phyloP scores from a whole-genome alignment of 2,888 invertebrate species.

The Drosophila meridiana region DNA sequence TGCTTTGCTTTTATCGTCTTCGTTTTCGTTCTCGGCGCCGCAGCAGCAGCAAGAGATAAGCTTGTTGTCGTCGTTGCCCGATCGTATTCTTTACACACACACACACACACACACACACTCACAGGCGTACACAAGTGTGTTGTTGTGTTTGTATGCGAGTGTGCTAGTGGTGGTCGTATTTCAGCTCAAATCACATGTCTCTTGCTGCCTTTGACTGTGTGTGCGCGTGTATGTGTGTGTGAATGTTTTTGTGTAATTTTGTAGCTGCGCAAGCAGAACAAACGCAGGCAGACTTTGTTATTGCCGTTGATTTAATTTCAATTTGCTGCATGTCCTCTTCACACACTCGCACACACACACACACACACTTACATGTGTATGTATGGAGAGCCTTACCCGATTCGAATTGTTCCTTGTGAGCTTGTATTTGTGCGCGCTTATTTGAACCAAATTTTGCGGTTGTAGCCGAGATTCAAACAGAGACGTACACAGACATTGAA shows the following conservation, averaged over 20 bases:
- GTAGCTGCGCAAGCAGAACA: conserved; percentile 69
- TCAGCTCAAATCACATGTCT: conserved; percentile 73
- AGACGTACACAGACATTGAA: conserved; percentile 26
- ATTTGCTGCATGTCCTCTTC: conserved; percentile 38
- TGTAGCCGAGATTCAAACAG: conserved; percentile 2
- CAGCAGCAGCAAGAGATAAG: conserved; percentile 61
- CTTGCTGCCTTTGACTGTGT: conserved; percentile 14
- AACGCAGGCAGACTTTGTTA: conserved; percentile 53
- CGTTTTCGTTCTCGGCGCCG: conserved; percentile 52
- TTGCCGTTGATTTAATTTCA: conserved; percentile 39
- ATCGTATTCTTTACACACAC: conserved; percentile 57
- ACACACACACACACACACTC: background rate
- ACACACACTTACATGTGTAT: background rate
- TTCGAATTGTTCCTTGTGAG: conserved; percentile 15
- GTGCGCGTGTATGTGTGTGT: conserved; percentile 31
- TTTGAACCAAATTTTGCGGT: conserved; percentile 27
- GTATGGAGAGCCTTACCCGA: conserved; percentile 3
- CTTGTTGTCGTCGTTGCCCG: conserved; percentile 56
- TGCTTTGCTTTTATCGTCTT: conserved; percentile 79
- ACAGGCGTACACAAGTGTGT: conserved; percentile 18
- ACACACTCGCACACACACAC: background rate
- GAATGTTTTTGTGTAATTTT: conserved; percentile 53
- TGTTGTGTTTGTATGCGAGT: conserved; percentile 28
- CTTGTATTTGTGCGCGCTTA: conserved; percentile 46
- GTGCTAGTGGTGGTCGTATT: conserved; percentile 69